Conservation (phyloP, 1,140 invertebrate genomes). For the Aricia agestis region DNA sequence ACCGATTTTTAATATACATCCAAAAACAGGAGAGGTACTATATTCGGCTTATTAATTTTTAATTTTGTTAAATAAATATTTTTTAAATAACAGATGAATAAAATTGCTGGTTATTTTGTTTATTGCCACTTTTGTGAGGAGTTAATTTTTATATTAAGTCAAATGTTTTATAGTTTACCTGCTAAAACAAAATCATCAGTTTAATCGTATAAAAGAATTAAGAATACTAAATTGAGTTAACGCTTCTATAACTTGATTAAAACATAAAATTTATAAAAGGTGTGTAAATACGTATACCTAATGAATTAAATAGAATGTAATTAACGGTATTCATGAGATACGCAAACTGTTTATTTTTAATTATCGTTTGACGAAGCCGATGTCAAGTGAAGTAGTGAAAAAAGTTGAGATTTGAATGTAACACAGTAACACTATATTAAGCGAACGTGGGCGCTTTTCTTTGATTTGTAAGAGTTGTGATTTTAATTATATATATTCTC, state of each 20-base stretch:
- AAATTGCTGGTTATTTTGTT: too few relatives aligned
- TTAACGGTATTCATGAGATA: background rate
- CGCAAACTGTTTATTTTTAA: conserved; percentile 8
- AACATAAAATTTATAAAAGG: conserved; percentile 7
- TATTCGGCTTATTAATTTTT: too few relatives aligned
- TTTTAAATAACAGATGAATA: too few relatives aligned
- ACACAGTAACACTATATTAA: too few relatives aligned
- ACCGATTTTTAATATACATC: too few relatives aligned
- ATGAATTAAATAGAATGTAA: conserved; percentile 7
- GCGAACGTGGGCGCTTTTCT: background rate
- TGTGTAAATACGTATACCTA: background rate
- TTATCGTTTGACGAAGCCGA: background rate
- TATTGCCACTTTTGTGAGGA: too few relatives aligned
- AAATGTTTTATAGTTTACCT: too few relatives aligned
- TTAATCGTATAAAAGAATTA: background rate
- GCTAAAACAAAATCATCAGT: too few relatives aligned
- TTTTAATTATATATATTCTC: background rate
- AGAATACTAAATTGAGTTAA: background rate
- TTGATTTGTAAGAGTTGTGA: background rate
- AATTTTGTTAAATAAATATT: too few relatives aligned
- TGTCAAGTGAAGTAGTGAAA: conserved; percentile 7
- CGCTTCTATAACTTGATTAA: background rate
- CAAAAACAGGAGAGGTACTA: too few relatives aligned
- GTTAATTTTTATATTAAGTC: too few relatives aligned
- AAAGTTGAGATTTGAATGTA: background rate